phyloP scores from a whole-genome alignment of 1,140 invertebrate genomes.

The Drosophila nebulosa region DNA sequence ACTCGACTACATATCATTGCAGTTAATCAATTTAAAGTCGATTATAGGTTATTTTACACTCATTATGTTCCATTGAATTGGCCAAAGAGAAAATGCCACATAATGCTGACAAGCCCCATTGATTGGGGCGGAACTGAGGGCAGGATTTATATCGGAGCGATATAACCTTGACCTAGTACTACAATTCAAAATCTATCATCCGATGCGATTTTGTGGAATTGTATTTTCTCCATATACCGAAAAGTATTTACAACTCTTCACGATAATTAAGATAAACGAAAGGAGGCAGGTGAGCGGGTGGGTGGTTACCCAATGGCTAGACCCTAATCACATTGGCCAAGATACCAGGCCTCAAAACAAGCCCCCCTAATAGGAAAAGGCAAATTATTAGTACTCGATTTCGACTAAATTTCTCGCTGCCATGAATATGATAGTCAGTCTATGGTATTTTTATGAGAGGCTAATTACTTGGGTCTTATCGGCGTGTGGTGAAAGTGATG shows the following conservation, averaged over 20 bases:
- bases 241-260: conserved; percentile 28
- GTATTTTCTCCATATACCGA: background rate
- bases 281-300: background rate
- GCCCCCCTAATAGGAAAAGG: conserved; percentile 15
- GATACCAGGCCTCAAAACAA: conserved; percentile 9
- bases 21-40: background rate
- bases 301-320: background rate
- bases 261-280: conserved; percentile 6
- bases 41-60: background rate
- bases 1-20: background rate
- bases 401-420: background rate
- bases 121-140: background rate
- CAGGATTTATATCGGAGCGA: conserved; percentile 34
- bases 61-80: background rate
- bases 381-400: background rate
- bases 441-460: conserved; percentile 61
- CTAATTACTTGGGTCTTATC: conserved; percentile 61
- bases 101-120: conserved; percentile 47
- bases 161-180: conserved; percentile 62
- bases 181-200: conserved; percentile 39
- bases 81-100: background rate
- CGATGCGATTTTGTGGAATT: background rate
- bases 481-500: conserved; percentile 63
- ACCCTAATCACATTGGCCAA: conserved; percentile 10
- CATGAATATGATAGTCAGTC: conserved; percentile 37